Evolutionary conservation across 2,797 vertebrate species (phyloP), one percentile per base, ranked within the genome.

Genomic region (Diplodus sargus): DNA sequence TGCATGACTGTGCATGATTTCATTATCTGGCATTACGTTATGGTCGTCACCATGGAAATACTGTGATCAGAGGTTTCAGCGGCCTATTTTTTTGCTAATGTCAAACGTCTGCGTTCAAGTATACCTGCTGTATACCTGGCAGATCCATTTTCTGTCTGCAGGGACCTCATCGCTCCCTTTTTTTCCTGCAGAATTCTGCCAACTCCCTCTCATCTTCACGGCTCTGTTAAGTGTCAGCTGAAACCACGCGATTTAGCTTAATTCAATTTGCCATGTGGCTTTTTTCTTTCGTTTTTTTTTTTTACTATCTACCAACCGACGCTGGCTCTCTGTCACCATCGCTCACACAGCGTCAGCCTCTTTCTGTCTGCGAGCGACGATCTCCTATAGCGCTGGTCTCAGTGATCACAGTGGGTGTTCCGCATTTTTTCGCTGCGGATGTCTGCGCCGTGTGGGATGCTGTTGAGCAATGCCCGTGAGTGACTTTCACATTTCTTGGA

Each of bases 351-450:
- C 66, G 80, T 85, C 45, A 18, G 72, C 18, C 17, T 52, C 48
- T 85, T 85, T 83, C 34, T 57, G 66, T 74, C 77, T 88, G 71
- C 28, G 74, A 87, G 66, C 68, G 73, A 64, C 73, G 78, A 7
- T 76, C 62, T 81, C 65, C 71, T 81, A 71, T 72, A 80, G 84
- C 76, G 78, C 70, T 83, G 84, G 74, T 81, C 76, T 64, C 72
- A 70, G 65, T 87, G 79, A 89, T 90, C 90, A 76, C 84, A 74
- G 86, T 92, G 90, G 91, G 92, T 90, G 92, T 90, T 90, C 90
- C 49, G 13, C 53, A 17, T 34, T 34, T 66, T 66, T 60, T 49
- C 16, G 51, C 68, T 39, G 47, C 63, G 34, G 57, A 79, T 71
- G 73, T 82, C 79, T 84, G 70, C 79, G 61, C 77, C 63, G 65